A percentile compares a stretch with the other conserved stretches of the same genome.
These are phyloP conservation scores for Lycia hirtaria DNA, from an alignment of 2,888 invertebrate genomes.

Conservation along the genomic window DNA sequence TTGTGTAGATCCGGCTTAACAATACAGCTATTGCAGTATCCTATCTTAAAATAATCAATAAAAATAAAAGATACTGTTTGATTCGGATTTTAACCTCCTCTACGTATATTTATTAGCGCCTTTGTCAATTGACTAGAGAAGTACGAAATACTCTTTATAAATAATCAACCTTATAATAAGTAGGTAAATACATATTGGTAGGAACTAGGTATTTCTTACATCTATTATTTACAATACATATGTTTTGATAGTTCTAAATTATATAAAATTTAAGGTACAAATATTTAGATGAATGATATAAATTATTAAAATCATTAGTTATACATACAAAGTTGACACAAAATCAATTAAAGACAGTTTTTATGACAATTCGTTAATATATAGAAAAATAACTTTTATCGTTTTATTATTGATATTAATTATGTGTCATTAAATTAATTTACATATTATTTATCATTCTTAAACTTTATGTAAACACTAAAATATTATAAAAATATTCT, in stretches of 20 bases:
- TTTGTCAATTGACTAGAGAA: constrained; percentile 74
- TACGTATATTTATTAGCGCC: constrained; percentile 74
- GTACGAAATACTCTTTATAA: constrained; percentile 62
- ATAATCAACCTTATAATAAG: constrained; percentile 66
- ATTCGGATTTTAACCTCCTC: constrained; percentile 66
- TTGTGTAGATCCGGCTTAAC: no score
- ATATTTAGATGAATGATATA: constrained; percentile 10
- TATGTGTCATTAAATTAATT: neutral
- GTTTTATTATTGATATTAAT: constrained; percentile 12
- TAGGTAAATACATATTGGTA: constrained; percentile 50
- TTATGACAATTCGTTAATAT: neutral
- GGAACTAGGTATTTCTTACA: constrained; percentile 57
- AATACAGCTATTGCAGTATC: no score
- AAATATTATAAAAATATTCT: neutral
- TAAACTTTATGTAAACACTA: neutral
- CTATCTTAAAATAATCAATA: neutral
- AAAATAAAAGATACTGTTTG: constrained; percentile 37
- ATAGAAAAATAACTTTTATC: neutral
- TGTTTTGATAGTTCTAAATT: neutral
- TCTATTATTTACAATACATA: constrained; percentile 48
- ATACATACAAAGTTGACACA: constrained; percentile 1
- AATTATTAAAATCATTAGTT: constrained; percentile 2
- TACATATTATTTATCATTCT: neutral
- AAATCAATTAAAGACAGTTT: constrained; percentile 8
- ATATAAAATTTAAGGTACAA: neutral